Evolutionary conservation across 2,797 vertebrate species (phyloP).

Genomic region (Girardinus metallicus): DNA sequence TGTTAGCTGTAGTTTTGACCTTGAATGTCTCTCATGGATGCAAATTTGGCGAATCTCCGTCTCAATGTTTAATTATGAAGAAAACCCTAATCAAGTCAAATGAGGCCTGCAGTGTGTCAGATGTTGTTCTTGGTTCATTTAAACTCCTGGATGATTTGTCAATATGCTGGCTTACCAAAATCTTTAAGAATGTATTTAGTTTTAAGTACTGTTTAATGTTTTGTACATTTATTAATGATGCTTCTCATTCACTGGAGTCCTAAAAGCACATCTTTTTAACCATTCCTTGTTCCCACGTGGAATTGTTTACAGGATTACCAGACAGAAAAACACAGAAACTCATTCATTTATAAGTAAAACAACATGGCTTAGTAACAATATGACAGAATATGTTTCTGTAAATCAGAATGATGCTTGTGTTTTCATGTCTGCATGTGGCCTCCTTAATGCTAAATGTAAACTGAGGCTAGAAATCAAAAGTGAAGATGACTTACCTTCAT

Average conservation of each 20-base stretch:
- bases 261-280: background rate
- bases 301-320: background rate
- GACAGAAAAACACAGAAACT: background rate
- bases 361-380: background rate
- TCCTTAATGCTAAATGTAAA: background rate
- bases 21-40: background rate
- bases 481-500: background rate
- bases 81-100: background rate
- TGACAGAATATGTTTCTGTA: background rate
- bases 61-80: background rate
- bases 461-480: background rate
- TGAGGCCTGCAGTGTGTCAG: background rate
- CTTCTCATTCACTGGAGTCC: background rate
- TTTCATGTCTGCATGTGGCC: background rate
- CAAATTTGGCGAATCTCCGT: background rate
- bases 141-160: background rate
- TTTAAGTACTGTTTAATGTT: background rate
- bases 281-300: background rate
- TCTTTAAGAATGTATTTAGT: background rate
- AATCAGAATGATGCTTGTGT: background rate
- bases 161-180: background rate
- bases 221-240: background rate
- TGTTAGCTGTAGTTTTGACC: background rate
- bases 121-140: background rate
- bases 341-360: background rate